Evolutionary conservation across 2,888 invertebrate genomes (phyloP).

Genomic region (Andrena chrysosceles): DNA sequence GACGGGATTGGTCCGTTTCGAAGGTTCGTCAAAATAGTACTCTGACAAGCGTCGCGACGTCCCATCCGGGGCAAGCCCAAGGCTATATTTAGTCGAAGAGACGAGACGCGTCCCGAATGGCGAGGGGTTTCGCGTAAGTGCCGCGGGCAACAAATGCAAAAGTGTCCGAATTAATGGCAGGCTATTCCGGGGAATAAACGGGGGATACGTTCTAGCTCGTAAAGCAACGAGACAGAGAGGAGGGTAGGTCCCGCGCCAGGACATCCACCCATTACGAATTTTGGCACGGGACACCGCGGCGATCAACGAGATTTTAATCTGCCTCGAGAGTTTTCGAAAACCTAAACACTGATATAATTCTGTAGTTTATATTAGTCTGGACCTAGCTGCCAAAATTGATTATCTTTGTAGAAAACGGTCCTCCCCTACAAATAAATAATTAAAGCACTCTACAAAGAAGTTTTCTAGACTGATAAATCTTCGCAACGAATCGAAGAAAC

Average conservation of each 20-base stretch:
- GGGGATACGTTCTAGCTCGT: constrained; percentile 45
- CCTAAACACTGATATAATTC: neutral
- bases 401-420: too few species aligned
- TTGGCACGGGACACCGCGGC: constrained; percentile 49
- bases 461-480: too few species aligned
- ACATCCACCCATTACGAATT: constrained; percentile 59
- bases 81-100: constrained; percentile 61
- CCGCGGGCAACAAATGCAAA: constrained; percentile 56
- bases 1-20: too few species aligned
- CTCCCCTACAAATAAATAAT: too few species aligned
- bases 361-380: too few species aligned
- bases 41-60: constrained; percentile 52
- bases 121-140: constrained; percentile 40
- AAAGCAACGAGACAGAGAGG: constrained; percentile 29
- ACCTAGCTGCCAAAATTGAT: too few species aligned
- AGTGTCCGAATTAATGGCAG: constrained; percentile 60
- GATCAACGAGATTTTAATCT: constrained; percentile 45
- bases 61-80: constrained; percentile 27
- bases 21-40: constrained; percentile 39
- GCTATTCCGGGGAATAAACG: constrained; percentile 60
- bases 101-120: constrained; percentile 39
- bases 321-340: constrained; percentile 49
- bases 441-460: too few species aligned
- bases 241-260: constrained; percentile 8
- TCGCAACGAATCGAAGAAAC: too few species aligned